Evolutionary conservation across 2,113 vertebrate genomes (phyloP), one percentile per base, ranked within the genome.

Genomic region (Psittacara wagleri): DNA sequence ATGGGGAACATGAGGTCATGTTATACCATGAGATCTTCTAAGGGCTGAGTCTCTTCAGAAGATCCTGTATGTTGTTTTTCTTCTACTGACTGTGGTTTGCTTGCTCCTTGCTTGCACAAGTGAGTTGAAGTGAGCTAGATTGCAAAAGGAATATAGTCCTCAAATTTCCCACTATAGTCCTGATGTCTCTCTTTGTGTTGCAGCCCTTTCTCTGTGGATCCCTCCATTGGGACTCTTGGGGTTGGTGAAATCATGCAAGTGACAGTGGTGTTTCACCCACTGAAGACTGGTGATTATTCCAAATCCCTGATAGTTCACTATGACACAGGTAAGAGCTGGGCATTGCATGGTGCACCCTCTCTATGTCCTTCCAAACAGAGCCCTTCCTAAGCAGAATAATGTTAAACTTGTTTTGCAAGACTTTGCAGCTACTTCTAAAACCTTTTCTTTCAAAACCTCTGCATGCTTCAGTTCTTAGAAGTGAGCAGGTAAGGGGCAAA

Each of bases 191-290:
- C 27, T 90, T 33, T 96, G 29, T 83, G 15, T 95, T 97, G 44
- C 96, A 99, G 99, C 43, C 99, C 99, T 31, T 99, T 99, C 96
- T 98, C 98, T 24, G 98, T 98, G 11, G 96, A 94, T 16, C 98
- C 98, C 1, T 81, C 96, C 13, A 14, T 46, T 11, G 98, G 98
- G 44, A 98, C 96, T 25, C 97, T 99, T 29, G 98, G 83, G 8
- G 52, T 98, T 18, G 98, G 98, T 2, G 97, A 98, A 11, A 63
- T 95, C 90, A 88, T 98, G 97, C 98, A 99, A 78, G 98, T 99
- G 74, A 98, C 98, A 4, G 97, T 99, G 74, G 92, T 96, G 33
- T 99, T 98, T 92, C 97, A 98, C 28, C 98, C 99, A 0, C 97
- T 97, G 94, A 97, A 88, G 14, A 77, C 90, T 0, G 98, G 99